Base-by-base conservation (phyloP, 2,888 invertebrate species). In the Hetaerina titia region DNA sequence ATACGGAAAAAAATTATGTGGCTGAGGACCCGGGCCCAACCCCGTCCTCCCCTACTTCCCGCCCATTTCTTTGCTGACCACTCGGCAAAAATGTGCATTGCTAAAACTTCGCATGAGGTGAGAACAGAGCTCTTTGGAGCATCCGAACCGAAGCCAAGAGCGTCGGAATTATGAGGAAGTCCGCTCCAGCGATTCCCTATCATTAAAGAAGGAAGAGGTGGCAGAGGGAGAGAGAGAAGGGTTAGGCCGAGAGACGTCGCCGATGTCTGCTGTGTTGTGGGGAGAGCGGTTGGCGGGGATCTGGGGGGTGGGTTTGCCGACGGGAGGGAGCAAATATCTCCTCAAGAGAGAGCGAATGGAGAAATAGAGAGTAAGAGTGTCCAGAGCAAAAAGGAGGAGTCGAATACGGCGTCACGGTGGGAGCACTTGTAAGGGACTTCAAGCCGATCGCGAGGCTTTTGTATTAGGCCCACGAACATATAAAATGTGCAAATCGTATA, bases 181-280 rank as follows among this genome's bases (percentile, higher is more conserved):
- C 17, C 92, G 92, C 92, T 92, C 56, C 92, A 92, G 92, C 92
- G 92, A 69, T 92, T 92, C 69, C 56, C 92, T 92, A 92, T 92
- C 92, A 92, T 92, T 92, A 92, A 92, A 69, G 56, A 56, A 19
- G 57, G 89, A 89, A 89, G 6, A 89, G 58, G 88, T 45, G 90
- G 11, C 64, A 19, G 90, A 11, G 17, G 31, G 90, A 90, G 25
- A 88, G 88, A 88, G 88, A 88, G 45, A 5, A 4, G 92, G 57
- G 45, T 56, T n/a, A 56, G 56, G 11, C 60, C 81, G 56, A 56
- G 89, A 58, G 57, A 56, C 56, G 57, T 58, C 57, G 57, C 89
- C n/a, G n/a, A 92, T 56, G 69, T 92, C 69, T 31, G 64, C n/a
- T 89, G 17, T 57, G 89, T n/a, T 45, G 89, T 57, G 31, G 92